Percentiles rank a stretch among this genome's conserved stretches.
Conservation (phyloP, 2,113 vertebrate species). For the Campylorhamphus procurvoides region DNA sequence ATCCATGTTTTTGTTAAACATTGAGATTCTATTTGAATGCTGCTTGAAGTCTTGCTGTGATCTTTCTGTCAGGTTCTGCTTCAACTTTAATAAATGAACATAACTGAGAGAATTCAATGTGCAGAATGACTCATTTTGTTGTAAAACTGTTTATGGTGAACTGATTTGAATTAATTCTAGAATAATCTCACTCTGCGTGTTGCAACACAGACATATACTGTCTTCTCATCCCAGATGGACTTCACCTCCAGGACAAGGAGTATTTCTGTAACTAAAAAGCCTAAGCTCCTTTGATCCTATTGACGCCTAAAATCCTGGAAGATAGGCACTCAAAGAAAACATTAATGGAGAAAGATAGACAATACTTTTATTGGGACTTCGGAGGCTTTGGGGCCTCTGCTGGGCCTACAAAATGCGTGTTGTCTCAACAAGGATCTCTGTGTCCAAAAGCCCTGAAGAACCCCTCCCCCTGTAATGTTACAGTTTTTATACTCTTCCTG, state of each 20-base stretch:
- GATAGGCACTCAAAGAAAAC: too few species aligned
- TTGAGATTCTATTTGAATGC: not conserved
- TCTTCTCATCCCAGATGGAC: not conserved
- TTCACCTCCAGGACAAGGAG: not conserved
- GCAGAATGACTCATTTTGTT: conserved; percentile 21
- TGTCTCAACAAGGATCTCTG: too few species aligned
- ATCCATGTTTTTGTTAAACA: not conserved
- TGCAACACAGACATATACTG: not conserved
- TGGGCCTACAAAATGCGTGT: too few species aligned
- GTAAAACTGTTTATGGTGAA: not conserved
- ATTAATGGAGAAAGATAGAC: too few species aligned
- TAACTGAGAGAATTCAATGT: not conserved
- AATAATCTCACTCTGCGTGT: not conserved
- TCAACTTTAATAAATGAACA: not conserved
- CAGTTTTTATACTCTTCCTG: too few species aligned
- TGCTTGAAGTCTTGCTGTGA: not conserved
- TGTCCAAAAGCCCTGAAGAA: too few species aligned
- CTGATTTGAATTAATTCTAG: not conserved
- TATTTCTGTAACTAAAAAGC: not conserved
- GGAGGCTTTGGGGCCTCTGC: too few species aligned
- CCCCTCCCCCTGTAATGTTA: too few species aligned
- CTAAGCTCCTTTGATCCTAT: not conserved
- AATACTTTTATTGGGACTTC: too few species aligned
- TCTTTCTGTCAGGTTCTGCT: conserved; percentile 3
- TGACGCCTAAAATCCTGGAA: too few species aligned